Evolutionary conservation across 2,113 vertebrate species (phyloP).

Genomic region (Tyrannus savana): DNA sequence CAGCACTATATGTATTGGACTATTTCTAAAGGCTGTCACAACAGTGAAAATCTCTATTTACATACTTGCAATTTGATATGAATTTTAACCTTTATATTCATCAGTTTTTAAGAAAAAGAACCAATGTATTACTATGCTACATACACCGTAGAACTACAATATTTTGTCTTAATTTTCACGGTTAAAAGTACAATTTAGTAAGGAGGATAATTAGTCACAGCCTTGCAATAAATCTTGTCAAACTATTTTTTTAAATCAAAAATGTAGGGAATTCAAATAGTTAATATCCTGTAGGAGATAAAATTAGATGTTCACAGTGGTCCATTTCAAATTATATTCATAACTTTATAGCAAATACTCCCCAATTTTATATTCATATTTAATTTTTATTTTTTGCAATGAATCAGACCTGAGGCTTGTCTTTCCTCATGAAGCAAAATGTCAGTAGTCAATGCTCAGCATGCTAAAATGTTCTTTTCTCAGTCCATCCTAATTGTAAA

Average conservation of each 20-base stretch:
- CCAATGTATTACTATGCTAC: background rate
- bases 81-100: background rate
- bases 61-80: background rate
- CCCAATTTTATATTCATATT: background rate
- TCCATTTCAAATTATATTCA: background rate
- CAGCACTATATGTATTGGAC: background rate
- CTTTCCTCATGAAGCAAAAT: background rate
- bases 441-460: background rate
- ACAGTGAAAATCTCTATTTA: background rate
- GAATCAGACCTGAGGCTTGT: background rate
- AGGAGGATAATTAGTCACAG: background rate
- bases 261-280: background rate
- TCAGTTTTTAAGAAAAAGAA: background rate
- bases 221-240: background rate
- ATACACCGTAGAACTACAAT: background rate
- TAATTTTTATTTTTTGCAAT: background rate
- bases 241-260: background rate
- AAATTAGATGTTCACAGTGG: background rate
- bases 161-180: background rate
- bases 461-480: background rate
- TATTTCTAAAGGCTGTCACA: background rate
- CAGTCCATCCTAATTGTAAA: background rate
- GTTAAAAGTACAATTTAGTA: background rate
- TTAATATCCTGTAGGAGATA: background rate
- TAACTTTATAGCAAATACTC: background rate